phyloP scores from a whole-genome alignment of 2,797 vertebrate genomes.

The Diplodus puntazzo region DNA sequence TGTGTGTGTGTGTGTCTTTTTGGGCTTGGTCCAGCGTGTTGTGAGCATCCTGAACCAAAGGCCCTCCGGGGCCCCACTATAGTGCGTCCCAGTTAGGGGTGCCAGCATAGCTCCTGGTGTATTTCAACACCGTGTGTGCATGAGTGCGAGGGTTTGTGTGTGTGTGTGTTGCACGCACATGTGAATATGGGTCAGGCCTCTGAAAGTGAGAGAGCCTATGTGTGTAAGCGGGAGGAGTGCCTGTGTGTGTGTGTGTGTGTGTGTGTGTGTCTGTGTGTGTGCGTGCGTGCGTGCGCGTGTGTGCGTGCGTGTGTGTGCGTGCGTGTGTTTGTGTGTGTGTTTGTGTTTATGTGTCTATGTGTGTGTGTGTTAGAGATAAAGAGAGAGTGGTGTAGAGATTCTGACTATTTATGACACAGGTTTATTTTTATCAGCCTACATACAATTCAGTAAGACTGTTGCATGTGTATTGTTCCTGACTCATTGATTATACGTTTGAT shows the following conservation, averaged over 20 bases:
- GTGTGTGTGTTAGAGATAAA: slow-evolving; percentile 10
- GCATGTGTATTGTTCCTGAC: slow-evolving; percentile 7
- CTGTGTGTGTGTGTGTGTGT: slow-evolving; percentile 28
- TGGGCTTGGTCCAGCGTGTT: slow-evolving; percentile 68
- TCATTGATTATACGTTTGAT: slow-evolving; percentile 23
- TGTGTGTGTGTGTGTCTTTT: slow-evolving; percentile 55
- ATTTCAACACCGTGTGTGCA: slow-evolving; percentile 61
- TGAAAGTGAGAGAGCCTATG: slow-evolving; percentile 50
- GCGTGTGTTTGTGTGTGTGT: slow-evolving; percentile 12
- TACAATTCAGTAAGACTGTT: not conserved
- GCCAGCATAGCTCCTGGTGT: slow-evolving; percentile 79
- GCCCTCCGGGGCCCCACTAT: slow-evolving; percentile 72
- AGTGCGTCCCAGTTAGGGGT: slow-evolving; percentile 82
- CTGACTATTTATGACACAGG: slow-evolving; percentile 49
- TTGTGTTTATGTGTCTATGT: not conserved
- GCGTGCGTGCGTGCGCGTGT: slow-evolving; percentile 5
- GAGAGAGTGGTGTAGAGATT: slow-evolving; percentile 34
- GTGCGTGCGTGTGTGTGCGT: slow-evolving; percentile 31
- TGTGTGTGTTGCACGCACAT: slow-evolving; percentile 22
- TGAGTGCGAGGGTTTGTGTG: slow-evolving; percentile 29
- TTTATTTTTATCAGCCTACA: slow-evolving; percentile 70
- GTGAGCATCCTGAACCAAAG: slow-evolving; percentile 74
- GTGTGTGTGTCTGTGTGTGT: slow-evolving; percentile 13
- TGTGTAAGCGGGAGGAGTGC: slow-evolving; percentile 19
- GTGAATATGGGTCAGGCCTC: slow-evolving; percentile 74